Conservation (phyloP, 2,797 vertebrate species). For the Malacoraja senta region DNA sequence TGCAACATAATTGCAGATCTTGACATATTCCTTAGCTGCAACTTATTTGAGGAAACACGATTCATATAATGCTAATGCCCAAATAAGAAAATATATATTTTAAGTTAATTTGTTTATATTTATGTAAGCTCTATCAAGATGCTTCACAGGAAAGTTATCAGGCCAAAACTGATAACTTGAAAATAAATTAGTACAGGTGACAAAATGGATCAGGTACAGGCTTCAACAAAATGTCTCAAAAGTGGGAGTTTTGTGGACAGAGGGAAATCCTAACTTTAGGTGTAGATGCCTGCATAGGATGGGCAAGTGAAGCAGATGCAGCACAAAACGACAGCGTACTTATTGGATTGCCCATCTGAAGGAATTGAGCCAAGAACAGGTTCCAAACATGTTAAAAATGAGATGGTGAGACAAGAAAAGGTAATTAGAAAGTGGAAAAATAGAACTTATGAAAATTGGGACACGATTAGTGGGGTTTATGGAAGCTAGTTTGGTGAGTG, state of each 20-base stretch:
- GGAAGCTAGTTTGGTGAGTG: neutral
- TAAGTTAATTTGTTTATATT: neutral
- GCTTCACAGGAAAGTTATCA: neutral
- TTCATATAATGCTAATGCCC: no score
- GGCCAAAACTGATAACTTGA: neutral
- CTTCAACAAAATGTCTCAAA: neutral
- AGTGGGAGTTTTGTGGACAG: neutral
- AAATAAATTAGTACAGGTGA: neutral
- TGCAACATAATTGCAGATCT: neutral
- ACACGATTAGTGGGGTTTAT: neutral
- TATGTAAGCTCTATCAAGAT: neutral
- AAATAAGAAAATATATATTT: no score
- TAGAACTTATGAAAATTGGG: neutral
- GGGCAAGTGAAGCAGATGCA: neutral
- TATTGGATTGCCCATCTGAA: neutral
- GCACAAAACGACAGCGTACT: neutral
- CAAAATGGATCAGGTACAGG: neutral
- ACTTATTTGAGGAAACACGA: neutral
- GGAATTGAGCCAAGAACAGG: neutral
- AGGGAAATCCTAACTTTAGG: neutral
- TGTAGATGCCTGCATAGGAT: neutral
- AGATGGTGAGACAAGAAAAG: neutral
- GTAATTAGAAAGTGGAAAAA: neutral
- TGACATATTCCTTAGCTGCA: neutral
- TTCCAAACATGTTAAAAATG: neutral